Conservation (phyloP, 35 echinoderm and acorn worm genomes). For the Lytechinus pictus region DNA sequence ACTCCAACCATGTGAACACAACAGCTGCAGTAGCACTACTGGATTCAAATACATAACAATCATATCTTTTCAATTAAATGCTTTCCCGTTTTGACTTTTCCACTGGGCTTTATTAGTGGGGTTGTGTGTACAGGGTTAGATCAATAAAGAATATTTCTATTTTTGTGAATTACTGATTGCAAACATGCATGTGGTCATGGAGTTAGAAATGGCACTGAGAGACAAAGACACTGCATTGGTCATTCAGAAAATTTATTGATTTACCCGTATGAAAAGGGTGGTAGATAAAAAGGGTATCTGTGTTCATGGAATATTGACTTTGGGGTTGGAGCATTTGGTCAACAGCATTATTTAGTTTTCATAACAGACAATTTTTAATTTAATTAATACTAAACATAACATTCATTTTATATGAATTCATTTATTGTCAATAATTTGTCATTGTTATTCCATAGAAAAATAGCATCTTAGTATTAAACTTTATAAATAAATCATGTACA, state of each 20-base stretch:
- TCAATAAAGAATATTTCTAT: neutral
- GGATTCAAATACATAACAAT: neutral
- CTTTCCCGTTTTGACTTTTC: neutral
- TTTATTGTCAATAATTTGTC: too few relatives aligned
- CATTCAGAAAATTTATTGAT: neutral
- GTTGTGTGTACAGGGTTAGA: neutral
- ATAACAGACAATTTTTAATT: neutral
- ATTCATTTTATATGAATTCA: too few relatives aligned
- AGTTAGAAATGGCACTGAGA: neutral
- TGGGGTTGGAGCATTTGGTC: neutral
- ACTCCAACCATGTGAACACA: neutral
- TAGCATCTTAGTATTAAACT: too few relatives aligned
- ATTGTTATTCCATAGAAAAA: too few relatives aligned
- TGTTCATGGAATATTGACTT: neutral
- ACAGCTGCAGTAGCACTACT: neutral
- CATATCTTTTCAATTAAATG: neutral
- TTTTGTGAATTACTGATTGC: neutral
- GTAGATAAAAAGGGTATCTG: neutral
- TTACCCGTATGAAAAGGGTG: neutral
- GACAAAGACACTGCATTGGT: neutral
- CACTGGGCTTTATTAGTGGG: neutral
- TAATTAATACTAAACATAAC: too few relatives aligned
- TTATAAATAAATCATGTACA: too few relatives aligned
- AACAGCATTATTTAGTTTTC: neutral
- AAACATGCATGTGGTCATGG: neutral